These are phyloP conservation scores for Sakesphorus luctuosus DNA, from an alignment of 2,113 vertebrate species.

Conservation along the genomic window DNA sequence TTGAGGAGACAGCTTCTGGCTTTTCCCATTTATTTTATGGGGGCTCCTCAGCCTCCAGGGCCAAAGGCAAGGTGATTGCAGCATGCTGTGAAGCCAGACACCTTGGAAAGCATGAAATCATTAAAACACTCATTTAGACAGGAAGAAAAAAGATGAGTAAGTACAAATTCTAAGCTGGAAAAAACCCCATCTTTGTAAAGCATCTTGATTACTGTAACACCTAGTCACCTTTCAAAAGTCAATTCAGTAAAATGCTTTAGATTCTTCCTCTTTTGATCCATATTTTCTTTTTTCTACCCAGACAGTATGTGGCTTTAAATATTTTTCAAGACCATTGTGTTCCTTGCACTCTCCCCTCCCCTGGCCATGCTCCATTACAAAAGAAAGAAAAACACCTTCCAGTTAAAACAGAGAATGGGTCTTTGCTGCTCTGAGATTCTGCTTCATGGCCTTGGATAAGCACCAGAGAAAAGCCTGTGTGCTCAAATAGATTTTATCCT, in stretches of 20 bases:
- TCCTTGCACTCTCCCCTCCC: not conserved
- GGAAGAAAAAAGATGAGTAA: not conserved
- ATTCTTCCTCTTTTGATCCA: not conserved
- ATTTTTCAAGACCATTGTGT: not conserved
- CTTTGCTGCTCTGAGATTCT: not conserved
- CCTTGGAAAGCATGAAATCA: conserved; percentile 3
- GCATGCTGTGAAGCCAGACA: not conserved
- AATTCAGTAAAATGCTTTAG: not conserved
- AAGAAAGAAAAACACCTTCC: not conserved
- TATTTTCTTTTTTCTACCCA: not conserved
- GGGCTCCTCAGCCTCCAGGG: not conserved
- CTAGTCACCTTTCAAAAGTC: not conserved
- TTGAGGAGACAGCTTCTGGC: not conserved
- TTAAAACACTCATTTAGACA: not conserved
- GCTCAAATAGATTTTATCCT: not conserved
- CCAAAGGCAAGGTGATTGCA: conserved; percentile 54
- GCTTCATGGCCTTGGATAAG: not conserved
- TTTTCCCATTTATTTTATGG: conserved; percentile 43
- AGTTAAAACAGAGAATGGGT: not conserved
- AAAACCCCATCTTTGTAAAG: not conserved
- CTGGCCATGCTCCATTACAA: not conserved
- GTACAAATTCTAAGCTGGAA: not conserved
- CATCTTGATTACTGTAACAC: not conserved
- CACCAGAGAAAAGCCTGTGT: not conserved
- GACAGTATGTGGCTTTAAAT: not conserved